These are phyloP conservation scores for Callyntrura guangdongensis DNA, from an alignment of 2,888 invertebrate species.

Conservation along the genomic window DNA sequence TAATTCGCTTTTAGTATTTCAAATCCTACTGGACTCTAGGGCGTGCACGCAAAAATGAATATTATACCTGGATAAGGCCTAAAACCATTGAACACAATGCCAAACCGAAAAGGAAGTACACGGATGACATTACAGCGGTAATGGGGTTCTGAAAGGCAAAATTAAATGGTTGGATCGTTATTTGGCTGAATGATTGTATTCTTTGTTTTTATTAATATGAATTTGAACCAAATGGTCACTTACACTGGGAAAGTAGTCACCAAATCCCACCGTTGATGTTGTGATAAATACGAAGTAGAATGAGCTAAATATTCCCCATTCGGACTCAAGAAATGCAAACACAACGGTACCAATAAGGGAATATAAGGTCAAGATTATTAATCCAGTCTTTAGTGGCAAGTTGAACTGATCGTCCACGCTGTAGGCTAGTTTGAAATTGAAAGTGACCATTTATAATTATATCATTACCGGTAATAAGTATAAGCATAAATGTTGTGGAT, in stretches of 20 bases:
- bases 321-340: slow-evolving; percentile 90
- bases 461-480: too few species aligned
- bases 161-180: too few species aligned
- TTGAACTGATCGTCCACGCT: slow-evolving; percentile 98
- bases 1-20: background rate
- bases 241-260: slow-evolving; percentile 94
- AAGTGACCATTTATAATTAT: too few species aligned
- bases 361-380: slow-evolving; percentile 93
- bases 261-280: slow-evolving; percentile 99
- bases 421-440: slow-evolving; percentile 88
- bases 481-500: too few species aligned
- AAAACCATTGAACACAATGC: slow-evolving; percentile 99
- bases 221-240: slow-evolving; percentile 61
- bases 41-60: too few species aligned
- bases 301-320: slow-evolving; percentile 96
- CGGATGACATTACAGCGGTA: slow-evolving; percentile 96
- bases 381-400: slow-evolving; percentile 95
- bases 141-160: slow-evolving; percentile 90
- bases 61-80: slow-evolving; percentile 94
- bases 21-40: too few species aligned
- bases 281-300: slow-evolving; percentile 99
- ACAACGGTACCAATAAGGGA: slow-evolving; percentile 94
- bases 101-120: slow-evolving; percentile 97
- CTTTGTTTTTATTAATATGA: too few species aligned
- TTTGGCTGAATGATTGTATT: too few species aligned